Percentiles rank a stretch among this genome's conserved stretches.
phyloP scores from a whole-genome alignment of 2,113 vertebrate species.

The Clinocottus analis region DNA sequence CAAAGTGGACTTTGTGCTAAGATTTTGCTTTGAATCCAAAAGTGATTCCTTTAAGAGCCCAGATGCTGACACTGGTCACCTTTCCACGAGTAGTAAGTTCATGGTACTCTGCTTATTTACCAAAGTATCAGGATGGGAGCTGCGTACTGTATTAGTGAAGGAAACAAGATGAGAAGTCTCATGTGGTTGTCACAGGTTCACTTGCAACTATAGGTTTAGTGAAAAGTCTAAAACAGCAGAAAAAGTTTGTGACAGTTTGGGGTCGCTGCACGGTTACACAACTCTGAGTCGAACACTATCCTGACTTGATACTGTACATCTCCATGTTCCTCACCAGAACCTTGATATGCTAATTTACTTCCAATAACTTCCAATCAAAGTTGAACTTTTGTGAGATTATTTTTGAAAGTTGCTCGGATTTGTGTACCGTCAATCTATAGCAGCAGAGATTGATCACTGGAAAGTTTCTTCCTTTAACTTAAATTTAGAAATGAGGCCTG shows the following conservation, averaged over 20 bases:
- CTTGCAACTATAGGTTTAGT: slow-evolving; percentile 20
- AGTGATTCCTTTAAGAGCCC: neutral
- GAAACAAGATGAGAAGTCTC: neutral
- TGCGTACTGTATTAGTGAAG: neutral
- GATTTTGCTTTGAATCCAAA: neutral
- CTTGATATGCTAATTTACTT: slow-evolving; percentile 51
- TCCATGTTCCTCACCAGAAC: slow-evolving; percentile 14
- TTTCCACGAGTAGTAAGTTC: neutral
- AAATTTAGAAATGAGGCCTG: neutral
- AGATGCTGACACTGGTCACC: neutral
- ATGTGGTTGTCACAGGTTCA: slow-evolving; percentile 6
- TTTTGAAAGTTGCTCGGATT: slow-evolving; percentile 29
- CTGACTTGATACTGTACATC: slow-evolving; percentile 20
- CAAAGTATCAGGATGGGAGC: neutral
- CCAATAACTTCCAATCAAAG: slow-evolving; percentile 43
- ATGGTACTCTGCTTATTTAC: neutral
- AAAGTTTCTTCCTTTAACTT: neutral
- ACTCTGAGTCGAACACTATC: slow-evolving; percentile 38
- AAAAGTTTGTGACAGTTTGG: slow-evolving; percentile 66
- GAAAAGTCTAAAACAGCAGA: slow-evolving; percentile 30
- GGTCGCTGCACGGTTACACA: slow-evolving; percentile 48
- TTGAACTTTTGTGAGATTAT: slow-evolving; percentile 32
- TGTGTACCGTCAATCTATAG: slow-evolving; percentile 1
- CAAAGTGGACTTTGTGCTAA: neutral
- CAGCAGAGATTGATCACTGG: neutral